A percentile compares a stretch with the other conserved stretches of the same genome.
phyloP scores from a whole-genome alignment of 2,888 invertebrate species.

The Stramonita haemastoma region DNA sequence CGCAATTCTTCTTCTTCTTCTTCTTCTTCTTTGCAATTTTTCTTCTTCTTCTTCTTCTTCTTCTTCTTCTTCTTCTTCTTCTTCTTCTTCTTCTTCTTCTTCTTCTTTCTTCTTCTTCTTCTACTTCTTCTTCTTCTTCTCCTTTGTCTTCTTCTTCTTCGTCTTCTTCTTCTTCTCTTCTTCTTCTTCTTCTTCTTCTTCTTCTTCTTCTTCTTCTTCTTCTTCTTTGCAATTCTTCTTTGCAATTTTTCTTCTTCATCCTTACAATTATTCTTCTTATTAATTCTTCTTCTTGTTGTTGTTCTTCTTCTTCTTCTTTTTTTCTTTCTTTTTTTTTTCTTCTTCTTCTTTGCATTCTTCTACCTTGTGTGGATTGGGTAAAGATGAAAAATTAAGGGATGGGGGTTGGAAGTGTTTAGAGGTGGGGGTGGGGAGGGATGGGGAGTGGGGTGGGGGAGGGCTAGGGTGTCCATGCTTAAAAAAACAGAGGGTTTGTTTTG shows the following conservation, averaged over 20 bases:
- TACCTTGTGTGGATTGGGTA: too few species aligned
- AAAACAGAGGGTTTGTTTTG: not conserved
- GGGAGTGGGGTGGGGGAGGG: too few species aligned
- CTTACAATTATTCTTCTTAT: not conserved
- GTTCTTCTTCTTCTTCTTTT: not conserved
- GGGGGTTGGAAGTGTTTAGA: too few species aligned
- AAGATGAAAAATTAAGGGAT: too few species aligned
- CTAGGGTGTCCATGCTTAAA: too few species aligned
- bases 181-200: slow-evolving; percentile 5
- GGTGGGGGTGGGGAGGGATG: too few species aligned
- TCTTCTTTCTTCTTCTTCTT: not conserved
- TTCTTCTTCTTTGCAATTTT: not conserved
- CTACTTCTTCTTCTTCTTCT: not conserved
- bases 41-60: slow-evolving; percentile 19
- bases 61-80: slow-evolving; percentile 11
- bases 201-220: slow-evolving; percentile 23
- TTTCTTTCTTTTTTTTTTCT: not conserved
- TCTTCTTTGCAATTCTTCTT: slow-evolving; percentile 23
- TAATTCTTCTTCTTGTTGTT: not conserved
- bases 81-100: not conserved
- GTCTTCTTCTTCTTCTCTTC: not conserved
- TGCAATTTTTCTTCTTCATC: slow-evolving; percentile 17
- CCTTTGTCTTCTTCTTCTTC: not conserved
- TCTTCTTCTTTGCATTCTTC: too few species aligned
- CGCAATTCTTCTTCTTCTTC: not conserved